Conservation (phyloP, 2,113 vertebrate species). For the Antechinus flavipes region DNA sequence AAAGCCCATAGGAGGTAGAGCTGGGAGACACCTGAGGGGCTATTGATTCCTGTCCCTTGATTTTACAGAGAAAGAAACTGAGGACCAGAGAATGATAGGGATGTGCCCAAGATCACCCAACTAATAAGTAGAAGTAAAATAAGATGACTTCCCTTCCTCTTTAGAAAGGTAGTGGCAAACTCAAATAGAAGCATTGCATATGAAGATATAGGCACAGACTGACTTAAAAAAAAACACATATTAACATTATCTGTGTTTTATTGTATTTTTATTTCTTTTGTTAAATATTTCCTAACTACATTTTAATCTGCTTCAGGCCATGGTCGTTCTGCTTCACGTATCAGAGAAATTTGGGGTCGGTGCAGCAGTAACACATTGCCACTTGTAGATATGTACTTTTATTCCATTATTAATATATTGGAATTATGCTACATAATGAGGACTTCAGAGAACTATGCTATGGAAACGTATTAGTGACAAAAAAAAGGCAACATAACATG, state of each 20-base stretch:
- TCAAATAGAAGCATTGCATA: neutral
- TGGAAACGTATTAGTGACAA: neutral
- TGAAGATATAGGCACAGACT: neutral
- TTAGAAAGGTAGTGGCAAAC: neutral
- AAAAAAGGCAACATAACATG: neutral
- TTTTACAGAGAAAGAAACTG: neutral
- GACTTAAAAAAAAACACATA: neutral
- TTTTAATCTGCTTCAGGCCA: neutral
- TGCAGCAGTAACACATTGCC: neutral
- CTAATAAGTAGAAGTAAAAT: neutral
- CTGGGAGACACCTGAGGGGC: neutral
- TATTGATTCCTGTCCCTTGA: neutral
- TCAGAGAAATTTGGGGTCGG: neutral
- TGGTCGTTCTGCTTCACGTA: neutral
- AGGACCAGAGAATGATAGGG: neutral
- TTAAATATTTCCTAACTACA: conserved; percentile 32
- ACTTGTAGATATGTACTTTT: conserved; percentile 9
- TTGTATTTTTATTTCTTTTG: conserved; percentile 53
- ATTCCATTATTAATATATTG: conserved; percentile 27
- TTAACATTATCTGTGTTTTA: neutral
- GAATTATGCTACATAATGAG: neutral
- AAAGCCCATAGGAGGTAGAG: neutral
- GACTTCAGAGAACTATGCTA: neutral
- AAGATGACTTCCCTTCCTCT: neutral
- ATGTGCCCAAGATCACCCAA: neutral